These are phyloP conservation scores for Scyliorhinus canicula DNA, from an alignment of 2,797 vertebrate species.

Conservation along the genomic window DNA sequence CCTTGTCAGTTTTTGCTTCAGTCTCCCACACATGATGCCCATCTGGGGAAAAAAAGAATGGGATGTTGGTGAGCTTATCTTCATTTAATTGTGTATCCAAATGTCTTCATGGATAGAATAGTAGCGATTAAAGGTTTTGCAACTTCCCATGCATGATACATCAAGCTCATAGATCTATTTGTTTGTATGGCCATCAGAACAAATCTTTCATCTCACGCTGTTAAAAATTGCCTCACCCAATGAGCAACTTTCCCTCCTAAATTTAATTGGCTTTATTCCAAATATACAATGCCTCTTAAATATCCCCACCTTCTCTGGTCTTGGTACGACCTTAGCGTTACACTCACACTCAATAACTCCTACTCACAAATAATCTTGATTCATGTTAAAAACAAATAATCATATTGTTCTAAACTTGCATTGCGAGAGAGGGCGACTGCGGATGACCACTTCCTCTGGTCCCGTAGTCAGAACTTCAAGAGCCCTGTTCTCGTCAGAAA, in stretches of 20 bases:
- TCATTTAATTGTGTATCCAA: neutral
- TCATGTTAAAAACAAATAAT: neutral
- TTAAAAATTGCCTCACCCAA: neutral
- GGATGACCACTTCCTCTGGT: neutral
- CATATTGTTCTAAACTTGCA: neutral
- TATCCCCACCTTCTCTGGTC: neutral
- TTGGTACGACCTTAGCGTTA: too few relatives aligned
- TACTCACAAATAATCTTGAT: neutral
- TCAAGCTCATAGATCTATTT: neutral
- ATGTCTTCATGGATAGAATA: neutral
- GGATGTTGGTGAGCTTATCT: neutral
- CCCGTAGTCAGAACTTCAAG: neutral
- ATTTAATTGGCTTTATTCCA: neutral
- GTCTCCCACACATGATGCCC: conserved; percentile 97
- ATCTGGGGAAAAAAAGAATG: conserved; percentile 62
- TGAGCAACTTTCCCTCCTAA: neutral
- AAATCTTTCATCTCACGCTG: neutral
- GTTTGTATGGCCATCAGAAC: neutral
- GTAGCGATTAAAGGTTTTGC: neutral
- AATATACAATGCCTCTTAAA: neutral
- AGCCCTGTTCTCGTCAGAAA: neutral
- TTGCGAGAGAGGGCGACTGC: neutral
- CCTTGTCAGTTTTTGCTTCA: conserved; percentile 91
- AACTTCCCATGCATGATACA: neutral
- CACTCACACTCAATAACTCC: too few relatives aligned